A percentile compares a stretch with the other conserved stretches of the same genome.
phyloP scores from a whole-genome alignment of 2,888 invertebrate genomes.

The Chymomyza amoena region DNA sequence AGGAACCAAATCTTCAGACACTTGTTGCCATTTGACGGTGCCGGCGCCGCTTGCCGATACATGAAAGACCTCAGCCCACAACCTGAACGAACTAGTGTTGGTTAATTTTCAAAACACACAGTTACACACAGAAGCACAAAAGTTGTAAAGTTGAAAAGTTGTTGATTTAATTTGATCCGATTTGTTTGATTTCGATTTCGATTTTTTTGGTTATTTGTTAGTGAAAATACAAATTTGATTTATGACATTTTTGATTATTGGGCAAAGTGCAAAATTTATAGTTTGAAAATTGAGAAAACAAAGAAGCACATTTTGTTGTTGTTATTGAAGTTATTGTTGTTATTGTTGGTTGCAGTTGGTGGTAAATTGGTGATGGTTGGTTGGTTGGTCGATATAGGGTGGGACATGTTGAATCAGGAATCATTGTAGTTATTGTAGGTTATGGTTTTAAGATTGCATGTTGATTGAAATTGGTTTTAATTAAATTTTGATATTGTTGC shows the following conservation, averaged over 20 bases:
- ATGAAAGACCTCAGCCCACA: slow-evolving; percentile 99
- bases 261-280: background rate
- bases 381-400: slow-evolving; percentile 30
- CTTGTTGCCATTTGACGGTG: slow-evolving; percentile 97
- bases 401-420: slow-evolving; percentile 51
- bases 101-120: slow-evolving; percentile 49
- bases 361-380: slow-evolving; percentile 22
- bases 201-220: slow-evolving; percentile 11
- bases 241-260: background rate
- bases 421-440: slow-evolving; percentile 28
- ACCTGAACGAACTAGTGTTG: slow-evolving; percentile 82
- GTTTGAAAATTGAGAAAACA: slow-evolving; percentile 24
- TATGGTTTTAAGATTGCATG: background rate
- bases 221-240: background rate
- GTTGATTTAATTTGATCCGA: slow-evolving; percentile 15
- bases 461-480: slow-evolving; percentile 11
- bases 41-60: slow-evolving; percentile 96
- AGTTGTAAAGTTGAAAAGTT: slow-evolving; percentile 23
- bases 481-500: slow-evolving; percentile 2
- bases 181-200: background rate
- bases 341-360: slow-evolving; percentile 38
- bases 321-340: slow-evolving; percentile 39
- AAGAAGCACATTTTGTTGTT: slow-evolving; percentile 29
- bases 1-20: slow-evolving; percentile 98
- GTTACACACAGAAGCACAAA: slow-evolving; percentile 25